Evolutionary conservation across 2,113 vertebrate species (phyloP).

Genomic region (Chamaea fasciata): DNA sequence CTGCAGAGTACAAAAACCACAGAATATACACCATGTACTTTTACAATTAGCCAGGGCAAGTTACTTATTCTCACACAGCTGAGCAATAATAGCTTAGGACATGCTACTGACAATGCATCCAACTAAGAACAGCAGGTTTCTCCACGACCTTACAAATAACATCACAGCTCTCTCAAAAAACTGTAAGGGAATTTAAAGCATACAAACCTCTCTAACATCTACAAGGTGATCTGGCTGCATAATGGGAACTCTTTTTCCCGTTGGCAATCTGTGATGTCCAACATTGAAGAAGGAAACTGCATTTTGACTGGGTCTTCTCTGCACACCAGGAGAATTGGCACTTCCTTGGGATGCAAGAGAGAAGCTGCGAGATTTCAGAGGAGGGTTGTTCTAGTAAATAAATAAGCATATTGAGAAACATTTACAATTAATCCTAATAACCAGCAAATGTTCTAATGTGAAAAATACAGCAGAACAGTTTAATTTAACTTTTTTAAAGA

Average conservation of each 20-base stretch:
- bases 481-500: neutral
- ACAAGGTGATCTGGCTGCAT: conserved; percentile 91
- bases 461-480: neutral
- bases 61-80: neutral
- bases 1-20: neutral
- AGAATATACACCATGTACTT: neutral
- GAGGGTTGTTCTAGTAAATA: conserved; percentile 88
- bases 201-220: conserved; percentile 91
- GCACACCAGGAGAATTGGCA: conserved; percentile 85
- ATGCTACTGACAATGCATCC: neutral
- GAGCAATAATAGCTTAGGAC: neutral
- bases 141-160: neutral
- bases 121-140: neutral
- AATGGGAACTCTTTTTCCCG: conserved; percentile 79
- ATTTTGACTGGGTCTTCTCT: conserved; percentile 89
- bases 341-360: conserved; percentile 92
- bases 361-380: conserved; percentile 92
- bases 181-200: neutral
- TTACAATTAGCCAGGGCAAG: neutral
- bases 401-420: conserved; percentile 61
- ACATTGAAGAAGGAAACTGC: conserved; percentile 81
- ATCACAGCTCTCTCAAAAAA: neutral
- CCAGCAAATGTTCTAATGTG: neutral
- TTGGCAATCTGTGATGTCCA: conserved; percentile 80
- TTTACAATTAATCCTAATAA: conserved; percentile 15